Base-by-base conservation (phyloP, 1,140 invertebrate genomes). In the Lordiphosa stackelbergi region DNA sequence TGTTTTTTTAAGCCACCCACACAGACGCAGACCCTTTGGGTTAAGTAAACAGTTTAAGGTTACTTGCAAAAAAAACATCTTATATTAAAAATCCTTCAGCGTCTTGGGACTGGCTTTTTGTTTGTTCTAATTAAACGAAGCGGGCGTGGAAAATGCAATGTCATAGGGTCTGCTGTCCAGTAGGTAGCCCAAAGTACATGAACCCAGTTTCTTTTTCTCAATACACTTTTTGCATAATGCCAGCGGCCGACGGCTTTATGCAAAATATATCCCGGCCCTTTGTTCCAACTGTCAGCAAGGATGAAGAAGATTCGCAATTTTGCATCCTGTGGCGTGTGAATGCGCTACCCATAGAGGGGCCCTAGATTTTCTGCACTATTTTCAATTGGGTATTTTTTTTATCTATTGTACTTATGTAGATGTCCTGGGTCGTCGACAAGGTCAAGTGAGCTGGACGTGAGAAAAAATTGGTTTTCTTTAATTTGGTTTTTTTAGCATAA, bases 1-100 rank as follows among this genome's bases (percentile, higher is more conserved):
- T 65, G 46, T 69, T 77, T 71, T 72, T 71, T 72, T 69, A 68
- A 77, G 56, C 63, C 69, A 69, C 73, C 73, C 73, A 77, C 69
- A 69, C 45, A 43, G 59, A 59, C 38, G 19, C 41, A 11, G 19
- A 24, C 22, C 11, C 35, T 35, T 60, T 40, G 48, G 55, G 31
- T 54, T 75, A 68, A 71, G 63, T 47, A 75, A 75, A 75, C 63
- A 75, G 40, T 74, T 68, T 55, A 70, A 37, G 38, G 43, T 77
- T 77, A 75, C 66, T 77, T 71, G 73, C 68, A 75, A 71, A 68
- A 53, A 48, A 36, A 43, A 43, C 34, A 66, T 28, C 48, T 13
- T n/a, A 10, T 12, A 10, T 19, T 24, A 28, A 49, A 54, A 22
- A 40, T 42, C 12, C 22, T n/a, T 51, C 36, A 59, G 53, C 47